These are phyloP conservation scores for Erebia aethiops DNA, from an alignment of 2,888 invertebrate species.

Conservation along the genomic window DNA sequence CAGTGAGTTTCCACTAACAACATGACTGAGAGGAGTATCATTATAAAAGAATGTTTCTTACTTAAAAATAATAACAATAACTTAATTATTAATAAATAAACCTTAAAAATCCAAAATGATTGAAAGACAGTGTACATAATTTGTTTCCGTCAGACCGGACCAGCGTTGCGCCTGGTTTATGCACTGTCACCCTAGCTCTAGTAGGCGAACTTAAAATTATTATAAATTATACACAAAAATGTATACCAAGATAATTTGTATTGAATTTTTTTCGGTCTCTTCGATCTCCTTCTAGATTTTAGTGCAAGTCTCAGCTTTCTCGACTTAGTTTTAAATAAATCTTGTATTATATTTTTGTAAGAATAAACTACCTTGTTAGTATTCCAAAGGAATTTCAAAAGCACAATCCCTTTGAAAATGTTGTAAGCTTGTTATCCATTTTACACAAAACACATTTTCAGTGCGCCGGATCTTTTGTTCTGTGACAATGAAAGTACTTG, in stretches of 20 bases:
- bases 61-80: too few species aligned
- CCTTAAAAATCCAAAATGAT: too few species aligned
- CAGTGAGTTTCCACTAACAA: background rate
- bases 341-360: slow-evolving; percentile 8
- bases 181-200: too few species aligned
- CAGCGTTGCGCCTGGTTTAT: too few species aligned
- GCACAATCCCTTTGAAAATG: slow-evolving; percentile 41
- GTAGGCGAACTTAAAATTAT: too few species aligned
- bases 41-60: background rate
- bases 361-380: slow-evolving; percentile 20
- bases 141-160: too few species aligned
- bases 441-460: slow-evolving; percentile 68
- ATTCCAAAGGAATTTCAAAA: slow-evolving; percentile 37
- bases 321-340: slow-evolving; percentile 9
- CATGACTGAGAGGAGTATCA: background rate
- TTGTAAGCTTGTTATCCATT: slow-evolving; percentile 59
- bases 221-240: too few species aligned
- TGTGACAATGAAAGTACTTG: slow-evolving; percentile 69
- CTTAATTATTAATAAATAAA: too few species aligned
- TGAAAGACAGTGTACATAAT: too few species aligned
- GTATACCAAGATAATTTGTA: too few species aligned
- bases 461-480: slow-evolving; percentile 66
- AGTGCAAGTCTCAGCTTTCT: background rate
- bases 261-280: background rate
- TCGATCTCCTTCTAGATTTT: background rate